phyloP scores from a whole-genome alignment of 2,888 invertebrate genomes.

The Synanthedon formicaeformis region DNA sequence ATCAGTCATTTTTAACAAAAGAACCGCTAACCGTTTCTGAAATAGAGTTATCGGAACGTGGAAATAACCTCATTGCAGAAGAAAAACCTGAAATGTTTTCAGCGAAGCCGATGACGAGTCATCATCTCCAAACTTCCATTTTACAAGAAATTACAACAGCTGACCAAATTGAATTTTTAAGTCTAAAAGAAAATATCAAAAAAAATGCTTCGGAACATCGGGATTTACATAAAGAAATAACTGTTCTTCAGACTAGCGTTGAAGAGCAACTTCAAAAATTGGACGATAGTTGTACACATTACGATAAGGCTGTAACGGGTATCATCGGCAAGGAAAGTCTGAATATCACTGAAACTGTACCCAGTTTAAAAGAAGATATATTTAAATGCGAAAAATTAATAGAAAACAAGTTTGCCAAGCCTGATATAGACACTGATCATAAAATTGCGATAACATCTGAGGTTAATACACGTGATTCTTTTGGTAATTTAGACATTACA shows the following conservation, averaged over 20 bases:
- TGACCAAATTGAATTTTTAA: slow-evolving; percentile 40
- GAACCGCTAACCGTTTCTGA: slow-evolving; percentile 73
- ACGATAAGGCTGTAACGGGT: slow-evolving; percentile 63
- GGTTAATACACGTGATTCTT: slow-evolving; percentile 39
- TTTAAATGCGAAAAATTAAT: slow-evolving; percentile 40
- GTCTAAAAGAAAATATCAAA: slow-evolving; percentile 13
- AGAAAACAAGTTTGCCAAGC: slow-evolving; percentile 57
- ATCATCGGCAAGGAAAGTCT: slow-evolving; percentile 72
- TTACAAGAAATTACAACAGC: slow-evolving; percentile 56
- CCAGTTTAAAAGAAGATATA: slow-evolving; percentile 61
- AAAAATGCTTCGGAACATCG: slow-evolving; percentile 37
- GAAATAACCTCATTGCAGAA: slow-evolving; percentile 60
- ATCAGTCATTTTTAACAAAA: slow-evolving; percentile 66
- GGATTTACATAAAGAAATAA: slow-evolving; percentile 51
- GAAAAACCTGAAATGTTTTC: slow-evolving; percentile 24
- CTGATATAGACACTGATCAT: slow-evolving; percentile 63
- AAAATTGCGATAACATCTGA: slow-evolving; percentile 63
- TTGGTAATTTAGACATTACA: slow-evolving; percentile 27
- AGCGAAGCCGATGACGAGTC: slow-evolving; percentile 30
- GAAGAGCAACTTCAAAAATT: slow-evolving; percentile 66
- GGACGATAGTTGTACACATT: slow-evolving; percentile 64
- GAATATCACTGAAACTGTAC: slow-evolving; percentile 68
- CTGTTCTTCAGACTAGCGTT: slow-evolving; percentile 40
- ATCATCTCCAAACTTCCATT: slow-evolving; percentile 51
- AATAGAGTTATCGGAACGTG: slow-evolving; percentile 75